Evolutionary conservation across 1,140 invertebrate species (phyloP).

Genomic region (Trichomalopsis sarcophagae): DNA sequence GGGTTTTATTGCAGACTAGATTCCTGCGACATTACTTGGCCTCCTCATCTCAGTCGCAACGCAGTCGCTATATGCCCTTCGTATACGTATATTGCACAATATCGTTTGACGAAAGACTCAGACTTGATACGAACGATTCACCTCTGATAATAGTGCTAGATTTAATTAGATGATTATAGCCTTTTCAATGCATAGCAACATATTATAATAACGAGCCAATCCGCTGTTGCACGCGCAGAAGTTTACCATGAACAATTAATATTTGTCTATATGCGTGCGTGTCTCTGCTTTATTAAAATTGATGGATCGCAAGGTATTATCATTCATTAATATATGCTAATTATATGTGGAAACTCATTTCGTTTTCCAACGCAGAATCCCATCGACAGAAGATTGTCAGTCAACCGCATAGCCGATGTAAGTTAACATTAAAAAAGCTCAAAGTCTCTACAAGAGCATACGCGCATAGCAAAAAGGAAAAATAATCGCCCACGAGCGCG

Average conservation of each 20-base stretch:
- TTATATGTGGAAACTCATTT: neutral
- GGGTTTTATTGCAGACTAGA: conserved; percentile 48
- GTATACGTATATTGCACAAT: neutral
- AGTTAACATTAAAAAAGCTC: too few relatives aligned
- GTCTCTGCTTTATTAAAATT: neutral
- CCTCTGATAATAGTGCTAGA: neutral
- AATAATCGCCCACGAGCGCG: neutral
- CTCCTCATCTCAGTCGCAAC: neutral
- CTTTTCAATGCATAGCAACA: too few relatives aligned
- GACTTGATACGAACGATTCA: neutral
- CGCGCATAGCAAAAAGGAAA: neutral
- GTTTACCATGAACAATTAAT: neutral
- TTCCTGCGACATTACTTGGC: conserved; percentile 46
- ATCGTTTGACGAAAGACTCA: neutral
- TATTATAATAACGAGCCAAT: neutral
- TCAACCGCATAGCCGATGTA: too few relatives aligned
- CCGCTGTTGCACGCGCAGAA: neutral
- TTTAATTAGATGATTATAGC: neutral
- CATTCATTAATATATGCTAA: neutral
- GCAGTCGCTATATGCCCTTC: neutral
- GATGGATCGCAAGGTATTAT: neutral
- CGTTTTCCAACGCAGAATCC: too few relatives aligned
- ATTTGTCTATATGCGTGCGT: neutral
- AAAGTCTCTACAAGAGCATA: too few relatives aligned
- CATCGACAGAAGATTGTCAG: too few relatives aligned